phyloP scores from a whole-genome alignment of 2,113 vertebrate species.

The Malurus alboscapulatus region DNA sequence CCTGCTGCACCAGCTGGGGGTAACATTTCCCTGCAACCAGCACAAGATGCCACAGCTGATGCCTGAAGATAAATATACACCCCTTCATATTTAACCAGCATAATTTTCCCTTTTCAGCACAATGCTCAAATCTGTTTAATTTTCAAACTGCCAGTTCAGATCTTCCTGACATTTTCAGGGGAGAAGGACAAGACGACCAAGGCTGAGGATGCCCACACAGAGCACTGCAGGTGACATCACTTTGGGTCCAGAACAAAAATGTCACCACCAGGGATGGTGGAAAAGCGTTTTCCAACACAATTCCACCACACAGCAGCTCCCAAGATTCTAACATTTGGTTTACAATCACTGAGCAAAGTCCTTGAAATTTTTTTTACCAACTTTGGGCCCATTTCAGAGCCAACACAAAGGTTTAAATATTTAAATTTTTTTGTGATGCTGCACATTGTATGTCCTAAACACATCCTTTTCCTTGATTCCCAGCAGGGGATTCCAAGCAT shows the following conservation, averaged over 20 bases:
- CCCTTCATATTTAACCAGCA: neutral
- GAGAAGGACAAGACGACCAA: neutral
- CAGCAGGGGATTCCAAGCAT: neutral
- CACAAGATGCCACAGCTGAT: neutral
- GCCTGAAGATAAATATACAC: neutral
- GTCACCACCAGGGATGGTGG: neutral
- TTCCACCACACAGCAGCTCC: neutral
- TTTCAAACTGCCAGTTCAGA: neutral
- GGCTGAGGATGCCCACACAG: neutral
- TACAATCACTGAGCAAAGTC: neutral
- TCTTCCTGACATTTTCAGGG: neutral
- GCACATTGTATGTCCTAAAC: accelerated
- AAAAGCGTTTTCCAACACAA: neutral
- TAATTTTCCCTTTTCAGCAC: neutral
- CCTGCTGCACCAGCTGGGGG: neutral
- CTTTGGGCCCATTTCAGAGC: accelerated
- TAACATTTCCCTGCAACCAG: neutral
- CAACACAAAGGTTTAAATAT: neutral
- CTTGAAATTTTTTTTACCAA: accelerated
- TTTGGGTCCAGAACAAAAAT: neutral
- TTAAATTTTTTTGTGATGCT: neutral
- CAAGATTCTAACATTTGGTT: neutral
- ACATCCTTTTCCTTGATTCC: neutral
- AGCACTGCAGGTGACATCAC: neutral
- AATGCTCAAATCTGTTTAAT: neutral